phyloP scores from a whole-genome alignment of 2,113 vertebrate species.

The Rhadina sibilatrix region DNA sequence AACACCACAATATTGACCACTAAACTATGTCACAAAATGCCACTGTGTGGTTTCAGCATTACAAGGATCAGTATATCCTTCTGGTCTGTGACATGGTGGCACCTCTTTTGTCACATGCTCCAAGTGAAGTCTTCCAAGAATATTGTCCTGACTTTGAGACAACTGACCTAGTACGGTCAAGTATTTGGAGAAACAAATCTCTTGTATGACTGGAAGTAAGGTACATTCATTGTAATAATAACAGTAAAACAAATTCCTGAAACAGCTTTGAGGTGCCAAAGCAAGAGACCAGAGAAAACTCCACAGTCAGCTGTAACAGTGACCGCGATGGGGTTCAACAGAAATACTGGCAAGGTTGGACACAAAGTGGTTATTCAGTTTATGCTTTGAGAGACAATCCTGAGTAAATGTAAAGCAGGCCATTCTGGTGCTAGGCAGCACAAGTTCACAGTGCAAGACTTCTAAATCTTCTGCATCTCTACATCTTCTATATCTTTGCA shows the following conservation, averaged over 20 bases:
- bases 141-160: neutral
- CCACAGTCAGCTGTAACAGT: fast-evolving
- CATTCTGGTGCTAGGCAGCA: neutral
- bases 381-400: neutral
- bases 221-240: neutral
- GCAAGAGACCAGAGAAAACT: neutral
- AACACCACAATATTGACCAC: neutral
- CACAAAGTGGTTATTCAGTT: neutral
- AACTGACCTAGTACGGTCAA: neutral
- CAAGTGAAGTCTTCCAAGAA: neutral
- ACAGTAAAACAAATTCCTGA: neutral
- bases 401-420: neutral
- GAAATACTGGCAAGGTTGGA: neutral
- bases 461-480: neutral
- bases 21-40: neutral
- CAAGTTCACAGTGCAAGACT: neutral
- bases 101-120: neutral
- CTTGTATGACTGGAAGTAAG: neutral
- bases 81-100: neutral
- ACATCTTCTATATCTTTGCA: neutral
- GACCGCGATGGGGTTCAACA: fast-evolving
- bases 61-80: neutral
- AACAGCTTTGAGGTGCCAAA: neutral
- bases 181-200: neutral
- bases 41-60: neutral